Evolutionary conservation across 2,797 vertebrate species (phyloP).

Genomic region (Lindbergichthys nudifrons): DNA sequence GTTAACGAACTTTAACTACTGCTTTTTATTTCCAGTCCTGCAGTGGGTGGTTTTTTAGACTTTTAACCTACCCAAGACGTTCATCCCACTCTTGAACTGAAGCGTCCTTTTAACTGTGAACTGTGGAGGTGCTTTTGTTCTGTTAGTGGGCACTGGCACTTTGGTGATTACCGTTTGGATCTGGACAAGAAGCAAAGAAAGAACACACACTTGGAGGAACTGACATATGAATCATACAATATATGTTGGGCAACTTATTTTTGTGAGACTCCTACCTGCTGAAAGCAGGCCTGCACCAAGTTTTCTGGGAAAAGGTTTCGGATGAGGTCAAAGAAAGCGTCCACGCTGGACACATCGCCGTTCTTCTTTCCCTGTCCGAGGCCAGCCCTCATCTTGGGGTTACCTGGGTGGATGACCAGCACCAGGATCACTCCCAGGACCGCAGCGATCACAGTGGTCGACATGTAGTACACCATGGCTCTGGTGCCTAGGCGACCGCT

Average conservation of each 20-base stretch:
- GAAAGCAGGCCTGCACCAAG: constrained; percentile 97
- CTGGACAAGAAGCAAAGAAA: constrained; percentile 73
- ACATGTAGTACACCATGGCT: constrained; percentile 98
- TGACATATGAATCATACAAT: constrained; percentile 28
- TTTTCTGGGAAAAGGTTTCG: constrained; percentile 98
- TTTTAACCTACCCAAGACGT: constrained; percentile 91
- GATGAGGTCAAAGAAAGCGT: constrained; percentile 96
- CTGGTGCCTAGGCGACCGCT: constrained; percentile 95
- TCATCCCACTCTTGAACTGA: constrained; percentile 98
- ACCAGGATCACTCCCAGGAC: constrained; percentile 94
- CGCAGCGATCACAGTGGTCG: constrained; percentile 95
- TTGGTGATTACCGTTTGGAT: constrained; percentile 95
- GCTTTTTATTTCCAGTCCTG: constrained; percentile 9
- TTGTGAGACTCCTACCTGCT: constrained; percentile 88
- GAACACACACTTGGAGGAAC: constrained; percentile 18
- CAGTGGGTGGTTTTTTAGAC: constrained; percentile 23
- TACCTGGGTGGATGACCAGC: constrained; percentile 94
- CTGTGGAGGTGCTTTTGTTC: constrained; percentile 85
- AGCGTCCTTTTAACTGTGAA: constrained; percentile 92
- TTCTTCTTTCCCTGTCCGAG: constrained; percentile 95
- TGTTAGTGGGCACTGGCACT: constrained; percentile 88
- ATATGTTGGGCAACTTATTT: constrained; percentile 4
- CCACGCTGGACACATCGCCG: constrained; percentile 96
- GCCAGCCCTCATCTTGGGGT: constrained; percentile 94
- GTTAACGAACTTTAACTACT: constrained; percentile 4